A percentile compares a stretch with the other conserved stretches of the same genome.
Conservation (phyloP, 37 sponge, comb jelly and placozoan genomes). For the Tethya wilhelma region DNA sequence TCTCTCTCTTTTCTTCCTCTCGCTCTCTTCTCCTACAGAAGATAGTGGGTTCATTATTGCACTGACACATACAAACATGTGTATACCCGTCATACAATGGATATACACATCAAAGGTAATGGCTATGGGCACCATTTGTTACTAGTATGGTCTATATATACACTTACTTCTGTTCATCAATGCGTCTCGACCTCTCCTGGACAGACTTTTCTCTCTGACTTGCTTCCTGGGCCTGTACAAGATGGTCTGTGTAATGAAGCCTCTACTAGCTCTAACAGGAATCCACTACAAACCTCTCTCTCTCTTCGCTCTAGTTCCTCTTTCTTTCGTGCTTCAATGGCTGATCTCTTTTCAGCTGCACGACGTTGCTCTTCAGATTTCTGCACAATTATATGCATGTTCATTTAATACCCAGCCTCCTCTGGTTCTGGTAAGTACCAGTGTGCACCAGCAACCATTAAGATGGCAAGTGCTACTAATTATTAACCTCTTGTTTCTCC, state of each 20-base stretch:
- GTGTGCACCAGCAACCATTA: neutral
- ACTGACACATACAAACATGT: neutral
- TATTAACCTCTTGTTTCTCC: conserved; percentile 72
- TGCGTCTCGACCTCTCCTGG: conserved; percentile 31
- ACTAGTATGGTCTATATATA: no score
- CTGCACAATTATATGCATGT: conserved; percentile 6
- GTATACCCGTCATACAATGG: no score
- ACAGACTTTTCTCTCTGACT: conserved; percentile 39
- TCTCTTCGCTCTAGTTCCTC: conserved; percentile 60
- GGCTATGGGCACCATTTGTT: neutral
- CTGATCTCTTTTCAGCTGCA: conserved; percentile 35
- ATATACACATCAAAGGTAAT: neutral
- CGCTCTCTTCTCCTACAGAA: conserved; percentile 25
- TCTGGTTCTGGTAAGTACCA: neutral
- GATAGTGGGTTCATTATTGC: neutral
- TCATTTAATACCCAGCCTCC: no score
- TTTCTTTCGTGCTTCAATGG: conserved; percentile 20
- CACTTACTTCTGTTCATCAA: conserved; percentile 76
- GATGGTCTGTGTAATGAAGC: neutral
- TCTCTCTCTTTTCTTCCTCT: conserved; percentile 31
- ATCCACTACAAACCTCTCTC: conserved; percentile 42
- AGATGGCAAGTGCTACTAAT: neutral
- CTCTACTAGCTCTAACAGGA: neutral
- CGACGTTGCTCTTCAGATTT: conserved; percentile 37
- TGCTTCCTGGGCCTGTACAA: conserved; percentile 25